Evolutionary conservation across 1,140 invertebrate genomes (phyloP).

Genomic region (Drosophila lacertosa): DNA sequence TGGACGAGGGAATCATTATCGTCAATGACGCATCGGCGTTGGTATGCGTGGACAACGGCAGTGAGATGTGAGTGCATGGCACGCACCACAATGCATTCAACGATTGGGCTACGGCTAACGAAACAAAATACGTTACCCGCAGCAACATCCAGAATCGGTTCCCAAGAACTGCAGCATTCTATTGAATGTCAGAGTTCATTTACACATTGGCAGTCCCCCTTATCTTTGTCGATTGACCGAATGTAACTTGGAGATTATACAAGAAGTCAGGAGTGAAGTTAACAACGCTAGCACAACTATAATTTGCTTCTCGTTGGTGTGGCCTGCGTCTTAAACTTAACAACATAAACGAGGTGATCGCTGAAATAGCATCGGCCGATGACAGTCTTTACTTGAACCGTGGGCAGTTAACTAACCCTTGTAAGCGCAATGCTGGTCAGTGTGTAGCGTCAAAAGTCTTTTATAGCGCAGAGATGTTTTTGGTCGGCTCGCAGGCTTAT

Average conservation of each 20-base stretch:
- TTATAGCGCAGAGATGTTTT: no score
- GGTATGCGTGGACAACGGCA: background rate
- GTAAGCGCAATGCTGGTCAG: no score
- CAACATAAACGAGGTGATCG: background rate
- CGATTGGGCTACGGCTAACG: no score
- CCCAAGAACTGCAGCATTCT: no score
- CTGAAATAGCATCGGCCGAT: background rate
- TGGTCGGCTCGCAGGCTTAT: no score
- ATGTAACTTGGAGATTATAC: background rate
- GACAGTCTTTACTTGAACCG: background rate
- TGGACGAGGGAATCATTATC: constrained; percentile 34
- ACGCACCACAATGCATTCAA: no score
- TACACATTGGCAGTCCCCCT: background rate
- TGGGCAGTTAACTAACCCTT: no score
- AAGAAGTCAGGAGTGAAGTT: background rate
- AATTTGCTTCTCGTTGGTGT: background rate
- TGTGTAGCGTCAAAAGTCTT: no score
- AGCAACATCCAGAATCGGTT: no score
- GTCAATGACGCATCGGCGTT: constrained; percentile 12
- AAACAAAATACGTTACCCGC: no score
- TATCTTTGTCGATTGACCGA: background rate
- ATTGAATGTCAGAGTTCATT: no score
- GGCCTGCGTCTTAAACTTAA: background rate
- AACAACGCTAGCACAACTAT: background rate
- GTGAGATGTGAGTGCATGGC: no score